phyloP scores from a whole-genome alignment of 2,113 vertebrate species.

The Nanorana parkeri region DNA sequence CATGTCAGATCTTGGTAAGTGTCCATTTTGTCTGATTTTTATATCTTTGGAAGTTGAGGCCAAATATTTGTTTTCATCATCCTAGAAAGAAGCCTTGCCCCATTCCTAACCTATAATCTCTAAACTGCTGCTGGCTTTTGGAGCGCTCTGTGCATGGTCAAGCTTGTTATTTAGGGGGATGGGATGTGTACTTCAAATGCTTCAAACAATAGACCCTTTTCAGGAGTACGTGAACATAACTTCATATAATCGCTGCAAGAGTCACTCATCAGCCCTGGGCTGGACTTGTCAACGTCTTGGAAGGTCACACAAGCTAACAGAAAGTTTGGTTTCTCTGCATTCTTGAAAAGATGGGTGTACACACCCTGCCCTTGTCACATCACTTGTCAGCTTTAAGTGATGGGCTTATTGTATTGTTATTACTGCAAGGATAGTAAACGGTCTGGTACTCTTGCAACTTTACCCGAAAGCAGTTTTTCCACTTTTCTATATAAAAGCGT shows the following conservation, averaged over 20 bases:
- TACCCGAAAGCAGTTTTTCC: too few relatives aligned
- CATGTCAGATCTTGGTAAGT: conserved; percentile 81
- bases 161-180: too few relatives aligned
- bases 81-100: too few relatives aligned
- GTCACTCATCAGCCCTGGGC: not conserved
- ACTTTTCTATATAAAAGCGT: too few relatives aligned
- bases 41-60: too few relatives aligned
- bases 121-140: not conserved
- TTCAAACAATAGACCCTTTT: conserved; percentile 30
- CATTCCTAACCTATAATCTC: too few relatives aligned
- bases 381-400: conserved; percentile 20
- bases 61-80: too few relatives aligned
- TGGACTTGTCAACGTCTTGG: not conserved
- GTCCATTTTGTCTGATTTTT: too few relatives aligned
- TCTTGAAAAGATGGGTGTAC: not conserved
- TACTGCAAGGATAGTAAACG: not conserved
- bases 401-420: not conserved
- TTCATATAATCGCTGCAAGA: not conserved
- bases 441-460: not conserved
- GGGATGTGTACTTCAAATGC: not conserved
- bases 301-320: not conserved
- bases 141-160: too few relatives aligned
- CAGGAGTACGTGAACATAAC: conserved; percentile 6
- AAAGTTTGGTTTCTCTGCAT: conserved; percentile 12
- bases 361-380: not conserved